Base-by-base conservation (phyloP, 37 sponge, comb jelly and placozoan species). In the Crambe crambe region DNA sequence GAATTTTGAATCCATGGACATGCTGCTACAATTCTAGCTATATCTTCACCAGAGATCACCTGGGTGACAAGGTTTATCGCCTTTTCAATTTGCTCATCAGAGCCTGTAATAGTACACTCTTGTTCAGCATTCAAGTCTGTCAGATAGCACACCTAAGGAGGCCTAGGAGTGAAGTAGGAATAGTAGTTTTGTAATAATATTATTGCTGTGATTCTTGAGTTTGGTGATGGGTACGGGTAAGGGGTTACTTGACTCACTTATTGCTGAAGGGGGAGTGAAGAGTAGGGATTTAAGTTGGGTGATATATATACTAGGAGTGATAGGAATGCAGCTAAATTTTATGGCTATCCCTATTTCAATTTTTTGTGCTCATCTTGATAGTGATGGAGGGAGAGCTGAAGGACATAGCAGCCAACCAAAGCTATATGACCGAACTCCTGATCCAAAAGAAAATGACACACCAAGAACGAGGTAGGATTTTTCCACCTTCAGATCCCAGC, bases 401-500 rank as follows among this genome's bases (percentile, higher is more conserved):
- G 1, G 34, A 3, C 30, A 20, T 66, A 38, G 35, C 51, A 72
- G 32, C 36, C 20, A 3, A 30, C 51, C 1, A 77, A 41, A 22
- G 51, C n/a, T 41, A 85, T n/a, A 5, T 78, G 43, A 56, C 51
- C 32, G 37, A 85, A 85, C 47, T 85, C 85, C 26, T 12, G 23
- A 47, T 85, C 85, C 47, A 85, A 44, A 18, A 51, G 20, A 0
- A 85, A 4, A n/a, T 34, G 23, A 42, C 70, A 69, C 44, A 85
- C 70, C 34, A 71, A 42, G 18, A 21, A 12, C 0, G 70, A 58
- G 77, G 38, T 0, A 77, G 38, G 25, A 77, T 72, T 29, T 58
- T 57, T 4, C 78, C 78, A 1, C 54, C 54, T 30, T 68, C 30
- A 20, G 85, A 75, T 36, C 85, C 85, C 42, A 85, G 42, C 18